Base-by-base conservation (phyloP, 2,888 invertebrate species). In the Sycophila texana region DNA sequence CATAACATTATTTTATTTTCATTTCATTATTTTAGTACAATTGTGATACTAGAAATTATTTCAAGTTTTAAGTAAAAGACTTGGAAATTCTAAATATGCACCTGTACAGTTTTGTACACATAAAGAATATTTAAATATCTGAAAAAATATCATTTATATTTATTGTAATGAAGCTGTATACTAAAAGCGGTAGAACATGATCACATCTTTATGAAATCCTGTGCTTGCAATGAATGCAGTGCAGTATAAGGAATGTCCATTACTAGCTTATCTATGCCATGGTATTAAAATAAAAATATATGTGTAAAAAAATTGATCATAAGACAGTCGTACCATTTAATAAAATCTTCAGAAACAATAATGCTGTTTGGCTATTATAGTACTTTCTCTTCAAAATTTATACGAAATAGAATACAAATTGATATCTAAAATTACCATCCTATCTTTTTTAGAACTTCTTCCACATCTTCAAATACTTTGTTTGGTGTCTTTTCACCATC, bases 401-500 rank as follows among this genome's bases (percentile, higher is more conserved):
- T 75, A 51, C 22, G 67, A 78, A 77, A 77, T 61, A 65, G 49
- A 81, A 81, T 81, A 79, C 70, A 79, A 39, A 63, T 79, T 74
- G 26, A 49, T 70, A 47, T 75, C 30, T 70, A 74, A 81, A 72
- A 72, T 72, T 84, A 86, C 90, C 89, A 90, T 18, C 91, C 92
- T 81, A 91, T 87, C 47, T 87, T 86, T n/a, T 88, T 83, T 79
- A 95, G 93, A 58, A 91, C 90, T 49, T 91, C 87, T 84, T 92
- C 91, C 0, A 94, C 94, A 77, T 92, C 91, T 53, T 91, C 86
- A 84, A 94, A 94, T 1, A 98, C 97, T 84, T 94, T 91, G 0
- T 94, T 92, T 0, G 95, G 93, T 58, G 92, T 87, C 66, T 92
- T 92, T 83, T 94, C 93, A 14, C 96, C 96, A 89, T 96, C 94